Evolutionary conservation across 1,140 invertebrate species (phyloP), one percentile per base, ranked within the genome.

Genomic region (Trichoplusia ni): DNA sequence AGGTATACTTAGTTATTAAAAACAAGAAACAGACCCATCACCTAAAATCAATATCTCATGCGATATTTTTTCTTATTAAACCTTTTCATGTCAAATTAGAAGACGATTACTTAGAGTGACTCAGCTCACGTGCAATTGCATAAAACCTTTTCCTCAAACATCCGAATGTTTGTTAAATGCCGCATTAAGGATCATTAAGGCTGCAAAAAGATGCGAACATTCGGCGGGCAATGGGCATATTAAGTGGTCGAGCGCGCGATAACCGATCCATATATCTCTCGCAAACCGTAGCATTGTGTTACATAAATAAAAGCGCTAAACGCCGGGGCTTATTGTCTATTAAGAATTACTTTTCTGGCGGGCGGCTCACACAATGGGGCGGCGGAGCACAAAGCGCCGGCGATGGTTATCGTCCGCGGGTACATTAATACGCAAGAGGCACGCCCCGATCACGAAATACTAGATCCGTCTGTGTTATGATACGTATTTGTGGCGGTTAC

Each of bases 331-430:
- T 77, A 87, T 89, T 89, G 86, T 89, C 86, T 89, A 89, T 83
- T 89, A 84, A 83, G 86, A 83, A 86, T 84, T 88, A 88, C 75
- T 88, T 88, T 85, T 82, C 79, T 84, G 77, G 79, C 80, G 67
- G 58, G 49, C 68, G 46, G 46, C 40, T 14, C 47, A 54, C 68
- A 86, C 86, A 86, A 89, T 89, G 80, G 73, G 78, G 77, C 82
- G 83, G 83, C 81, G 68, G 67, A 53, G 67, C 71, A 77, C 84
- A 86, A 86, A 86, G 77, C 66, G 61, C 51, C 35, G 64, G 68
- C 56, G 84, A 86, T 86, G 67, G 59, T 83, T 89, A 89, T 89
- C 85, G 64, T 69, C 64, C 62, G 62, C 59, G 60, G 67, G 69
- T 69, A 77, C 79, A 88, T 88, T 88, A 84, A 85, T 85, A 84